These are phyloP conservation scores for Macaria liturata DNA, from an alignment of 2,888 invertebrate genomes.

Conservation along the genomic window DNA sequence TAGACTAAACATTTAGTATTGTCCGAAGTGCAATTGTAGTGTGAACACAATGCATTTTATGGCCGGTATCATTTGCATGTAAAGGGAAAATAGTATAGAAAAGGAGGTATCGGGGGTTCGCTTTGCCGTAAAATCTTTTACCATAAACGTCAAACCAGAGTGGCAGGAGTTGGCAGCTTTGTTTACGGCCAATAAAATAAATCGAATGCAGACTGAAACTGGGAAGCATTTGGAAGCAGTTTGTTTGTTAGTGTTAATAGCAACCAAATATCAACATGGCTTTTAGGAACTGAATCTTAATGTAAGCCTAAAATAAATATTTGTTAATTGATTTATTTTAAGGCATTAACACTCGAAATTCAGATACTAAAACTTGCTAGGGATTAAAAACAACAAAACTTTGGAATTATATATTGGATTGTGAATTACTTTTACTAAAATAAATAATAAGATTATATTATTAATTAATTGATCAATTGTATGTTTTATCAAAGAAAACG, in stretches of 20 bases:
- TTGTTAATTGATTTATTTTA: no score
- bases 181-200: slow-evolving; percentile 80
- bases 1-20: slow-evolving; percentile 48
- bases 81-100: slow-evolving; percentile 61
- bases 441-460: no score
- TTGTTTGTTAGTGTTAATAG: background rate
- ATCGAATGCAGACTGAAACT: slow-evolving; percentile 67
- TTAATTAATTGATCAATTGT: no score
- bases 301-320: background rate
- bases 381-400: no score
- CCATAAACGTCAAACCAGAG: slow-evolving; percentile 68
- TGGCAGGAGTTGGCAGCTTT: slow-evolving; percentile 69
- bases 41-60: slow-evolving; percentile 54
- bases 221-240: slow-evolving; percentile 13
- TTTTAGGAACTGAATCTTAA: background rate
- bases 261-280: background rate
- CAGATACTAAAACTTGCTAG: no score
- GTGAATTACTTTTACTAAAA: no score
- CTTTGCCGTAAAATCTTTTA: slow-evolving; percentile 72
- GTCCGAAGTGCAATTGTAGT: slow-evolving; percentile 46
- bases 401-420: no score
- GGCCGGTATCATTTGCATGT: slow-evolving; percentile 61
- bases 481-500: no score
- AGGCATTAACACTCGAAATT: no score
- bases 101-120: slow-evolving; percentile 58